These are phyloP conservation scores for Omphaloscelis lunosa DNA, from an alignment of 2,888 invertebrate species.

Conservation along the genomic window DNA sequence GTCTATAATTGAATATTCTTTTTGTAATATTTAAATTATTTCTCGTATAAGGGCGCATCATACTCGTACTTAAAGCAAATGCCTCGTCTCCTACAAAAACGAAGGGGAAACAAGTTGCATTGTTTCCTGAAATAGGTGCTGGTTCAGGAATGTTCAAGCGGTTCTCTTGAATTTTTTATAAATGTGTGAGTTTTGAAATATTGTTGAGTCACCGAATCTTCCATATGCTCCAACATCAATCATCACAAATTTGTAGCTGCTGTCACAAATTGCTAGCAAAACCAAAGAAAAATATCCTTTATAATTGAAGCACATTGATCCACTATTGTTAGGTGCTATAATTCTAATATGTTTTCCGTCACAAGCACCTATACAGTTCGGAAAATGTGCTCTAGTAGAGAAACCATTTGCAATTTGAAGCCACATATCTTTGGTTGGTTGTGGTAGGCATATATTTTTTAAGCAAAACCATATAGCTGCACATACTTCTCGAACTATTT, in stretches of 20 bases:
- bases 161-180: slow-evolving; percentile 57
- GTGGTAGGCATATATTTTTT: slow-evolving; percentile 61
- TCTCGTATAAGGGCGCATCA: slow-evolving; percentile 61
- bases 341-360: slow-evolving; percentile 61
- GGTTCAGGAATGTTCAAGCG: slow-evolving; percentile 38
- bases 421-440: slow-evolving; percentile 59
- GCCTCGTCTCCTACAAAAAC: slow-evolving; percentile 60
- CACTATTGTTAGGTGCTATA: slow-evolving; percentile 58
- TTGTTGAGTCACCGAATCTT: slow-evolving; percentile 64
- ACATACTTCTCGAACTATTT: slow-evolving; percentile 64
- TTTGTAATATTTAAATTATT: slow-evolving; percentile 42
- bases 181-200: slow-evolving; percentile 63
- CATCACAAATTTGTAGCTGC: slow-evolving; percentile 49
- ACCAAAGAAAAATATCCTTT: slow-evolving; percentile 53
- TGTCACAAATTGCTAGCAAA: slow-evolving; percentile 62
- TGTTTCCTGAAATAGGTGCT: not conserved
- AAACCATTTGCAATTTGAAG: slow-evolving; percentile 58
- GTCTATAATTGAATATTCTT: slow-evolving; percentile 40
- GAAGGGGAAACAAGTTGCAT: slow-evolving; percentile 34
- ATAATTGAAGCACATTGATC: slow-evolving; percentile 63
- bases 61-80: slow-evolving; percentile 49
- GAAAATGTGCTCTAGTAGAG: slow-evolving; percentile 56
- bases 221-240: slow-evolving; percentile 66
- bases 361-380: slow-evolving; percentile 57
- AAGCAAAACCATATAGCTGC: slow-evolving; percentile 56